Base-by-base conservation (phyloP, 1,140 invertebrate species). In the Drosophila mauritiana region DNA sequence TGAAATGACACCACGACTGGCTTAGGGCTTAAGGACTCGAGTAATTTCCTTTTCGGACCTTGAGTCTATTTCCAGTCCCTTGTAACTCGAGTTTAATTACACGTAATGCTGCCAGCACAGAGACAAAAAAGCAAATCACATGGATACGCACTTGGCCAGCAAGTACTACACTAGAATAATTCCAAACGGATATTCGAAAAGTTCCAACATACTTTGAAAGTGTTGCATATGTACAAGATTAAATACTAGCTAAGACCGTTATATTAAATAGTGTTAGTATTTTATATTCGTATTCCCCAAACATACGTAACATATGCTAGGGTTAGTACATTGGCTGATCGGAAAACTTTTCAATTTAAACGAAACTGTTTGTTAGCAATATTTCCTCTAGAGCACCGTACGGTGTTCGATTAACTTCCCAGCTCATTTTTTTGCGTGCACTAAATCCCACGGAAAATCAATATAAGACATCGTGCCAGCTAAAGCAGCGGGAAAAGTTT, bases 391-490 rank as follows among this genome's bases (percentile, higher is more conserved):
- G 15, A 39, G 12, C 37, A 5, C 12, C 31, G 31, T 31, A 31
- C 8, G 31, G 31, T 10, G 3, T 3, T 8, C 31, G 31, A 31
- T 31, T 10, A 31, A 31, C 7, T 31, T 31, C 31, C 27, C 7
- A 4, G 2, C 1, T 6, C 0, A 39, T 49, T 68, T 51, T 67
- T 22, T 40, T 37, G 20, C 43, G 45, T 68, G 64, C 36, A 31
- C 12, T 36, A 34, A 57, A 45, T 48, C 27, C 36, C 43, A 34
- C 42, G 52, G 51, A 82, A 83, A 83, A 83, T 83, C 80, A 79
- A 83, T 83, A 83, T 13, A 61, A 36, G 42, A 72, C 72, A 62
- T 77, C 39, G 57, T 52, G 62, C 74, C 63, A 67, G 74, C 55
- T 54, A 59, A 75, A 61, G 65, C 73, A 55, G 48, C 49, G 49